These are phyloP conservation scores for Antrozous pallidus DNA, from an alignment of 2,797 vertebrate species.

Conservation along the genomic window DNA sequence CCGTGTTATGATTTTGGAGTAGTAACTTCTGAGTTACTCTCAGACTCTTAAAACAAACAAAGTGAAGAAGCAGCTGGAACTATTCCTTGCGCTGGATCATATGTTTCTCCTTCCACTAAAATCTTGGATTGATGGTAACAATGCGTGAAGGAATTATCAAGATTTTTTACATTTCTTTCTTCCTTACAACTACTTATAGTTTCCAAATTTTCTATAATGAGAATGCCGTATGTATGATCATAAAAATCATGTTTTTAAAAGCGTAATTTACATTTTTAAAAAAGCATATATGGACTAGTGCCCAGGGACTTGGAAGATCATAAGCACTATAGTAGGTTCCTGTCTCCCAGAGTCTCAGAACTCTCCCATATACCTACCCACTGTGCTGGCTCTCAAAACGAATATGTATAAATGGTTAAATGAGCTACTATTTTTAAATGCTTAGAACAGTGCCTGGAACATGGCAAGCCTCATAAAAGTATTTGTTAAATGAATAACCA, in stretches of 20 bases:
- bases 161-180: background rate
- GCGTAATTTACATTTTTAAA: background rate
- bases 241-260: background rate
- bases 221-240: background rate
- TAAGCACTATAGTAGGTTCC: background rate
- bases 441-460: background rate
- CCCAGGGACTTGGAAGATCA: background rate
- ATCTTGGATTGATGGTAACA: background rate
- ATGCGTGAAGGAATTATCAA: background rate
- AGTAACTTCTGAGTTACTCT: background rate
- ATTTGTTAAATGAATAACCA: conserved; percentile 43
- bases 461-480: background rate
- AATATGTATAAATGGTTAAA: background rate
- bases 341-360: background rate
- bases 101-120: background rate
- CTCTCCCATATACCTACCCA: background rate
- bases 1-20: background rate
- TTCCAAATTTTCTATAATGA: background rate
- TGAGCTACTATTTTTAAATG: background rate
- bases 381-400: background rate
- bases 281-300: background rate
- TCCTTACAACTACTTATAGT: background rate
- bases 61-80: background rate
- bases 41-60: background rate
- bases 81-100: background rate